These are phyloP conservation scores for Enchytraeus crypticus DNA, from an alignment of 2,888 invertebrate species.

Conservation along the genomic window DNA sequence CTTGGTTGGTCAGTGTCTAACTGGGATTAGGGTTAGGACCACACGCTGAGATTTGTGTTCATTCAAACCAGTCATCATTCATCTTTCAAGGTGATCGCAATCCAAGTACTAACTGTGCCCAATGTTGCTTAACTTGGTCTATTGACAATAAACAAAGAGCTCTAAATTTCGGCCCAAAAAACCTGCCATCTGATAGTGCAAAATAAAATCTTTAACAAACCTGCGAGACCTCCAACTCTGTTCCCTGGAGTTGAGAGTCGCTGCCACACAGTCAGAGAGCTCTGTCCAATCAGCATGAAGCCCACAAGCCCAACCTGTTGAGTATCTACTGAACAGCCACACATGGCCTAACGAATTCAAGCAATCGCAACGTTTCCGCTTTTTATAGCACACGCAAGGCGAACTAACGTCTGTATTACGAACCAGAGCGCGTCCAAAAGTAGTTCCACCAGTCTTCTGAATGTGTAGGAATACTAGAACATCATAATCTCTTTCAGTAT, in stretches of 20 bases:
- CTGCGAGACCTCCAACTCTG: constrained; percentile 66
- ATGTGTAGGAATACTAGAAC: constrained; percentile 97
- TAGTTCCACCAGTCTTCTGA: constrained; percentile 96
- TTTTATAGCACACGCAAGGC: constrained; percentile 84
- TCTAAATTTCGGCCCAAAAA: neutral
- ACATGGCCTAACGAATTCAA: constrained; percentile 23
- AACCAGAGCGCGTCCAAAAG: constrained; percentile 91
- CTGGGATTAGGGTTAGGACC: no score
- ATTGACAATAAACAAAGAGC: constrained; percentile 75
- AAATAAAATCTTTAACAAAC: constrained; percentile 34
- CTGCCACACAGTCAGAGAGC: constrained; percentile 58
- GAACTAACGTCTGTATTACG: constrained; percentile 83
- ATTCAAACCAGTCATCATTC: no score
- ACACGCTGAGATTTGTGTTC: no score
- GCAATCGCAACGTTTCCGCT: constrained; percentile 64
- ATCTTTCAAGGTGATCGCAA: constrained; percentile 89
- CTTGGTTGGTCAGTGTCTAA: no score
- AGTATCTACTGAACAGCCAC: constrained; percentile 77
- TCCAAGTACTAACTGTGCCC: constrained; percentile 87
- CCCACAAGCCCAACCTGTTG: constrained; percentile 62
- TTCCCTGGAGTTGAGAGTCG: constrained; percentile 81
- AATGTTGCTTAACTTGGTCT: constrained; percentile 87
- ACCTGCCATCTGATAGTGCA: neutral
- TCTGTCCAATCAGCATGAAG: constrained; percentile 98
- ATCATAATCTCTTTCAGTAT: constrained; percentile 61